Conservation (phyloP, 2,113 vertebrate genomes). For the Chinchilla lanigera region DNA sequence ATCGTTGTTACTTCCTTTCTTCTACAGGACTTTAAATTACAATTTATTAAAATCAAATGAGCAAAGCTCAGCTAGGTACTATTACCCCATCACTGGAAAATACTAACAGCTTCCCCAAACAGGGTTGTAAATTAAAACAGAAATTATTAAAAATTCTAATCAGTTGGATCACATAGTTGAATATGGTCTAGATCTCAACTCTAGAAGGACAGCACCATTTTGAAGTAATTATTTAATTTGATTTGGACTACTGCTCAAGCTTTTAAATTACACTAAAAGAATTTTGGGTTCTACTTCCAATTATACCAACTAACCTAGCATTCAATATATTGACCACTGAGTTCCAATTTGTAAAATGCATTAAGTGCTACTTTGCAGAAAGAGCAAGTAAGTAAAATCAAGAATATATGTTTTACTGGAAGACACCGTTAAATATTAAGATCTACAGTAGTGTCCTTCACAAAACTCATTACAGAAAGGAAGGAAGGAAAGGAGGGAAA, state of each 20-base stretch:
- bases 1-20: background rate
- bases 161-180: background rate
- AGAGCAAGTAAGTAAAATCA: slow-evolving; percentile 46
- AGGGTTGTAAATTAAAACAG: background rate
- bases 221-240: background rate
- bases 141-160: background rate
- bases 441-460: background rate
- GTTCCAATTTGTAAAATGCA: slow-evolving; percentile 36
- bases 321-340: slow-evolving; percentile 22
- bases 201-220: background rate
- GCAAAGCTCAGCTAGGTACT: background rate
- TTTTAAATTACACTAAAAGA: slow-evolving; percentile 50
- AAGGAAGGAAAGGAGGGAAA: background rate
- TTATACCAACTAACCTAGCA: slow-evolving; percentile 25
- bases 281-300: slow-evolving; percentile 21
- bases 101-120: background rate
- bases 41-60: slow-evolving; percentile 26
- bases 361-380: background rate
- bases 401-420: background rate
- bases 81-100: background rate
- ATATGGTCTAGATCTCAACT: background rate
- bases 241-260: slow-evolving; percentile 1
- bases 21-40: background rate
- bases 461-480: background rate
- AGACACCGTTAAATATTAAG: slow-evolving; percentile 26